These are phyloP conservation scores for Sepioteuthis lessoniana DNA, from an alignment of 2,888 invertebrate species.

Conservation along the genomic window DNA sequence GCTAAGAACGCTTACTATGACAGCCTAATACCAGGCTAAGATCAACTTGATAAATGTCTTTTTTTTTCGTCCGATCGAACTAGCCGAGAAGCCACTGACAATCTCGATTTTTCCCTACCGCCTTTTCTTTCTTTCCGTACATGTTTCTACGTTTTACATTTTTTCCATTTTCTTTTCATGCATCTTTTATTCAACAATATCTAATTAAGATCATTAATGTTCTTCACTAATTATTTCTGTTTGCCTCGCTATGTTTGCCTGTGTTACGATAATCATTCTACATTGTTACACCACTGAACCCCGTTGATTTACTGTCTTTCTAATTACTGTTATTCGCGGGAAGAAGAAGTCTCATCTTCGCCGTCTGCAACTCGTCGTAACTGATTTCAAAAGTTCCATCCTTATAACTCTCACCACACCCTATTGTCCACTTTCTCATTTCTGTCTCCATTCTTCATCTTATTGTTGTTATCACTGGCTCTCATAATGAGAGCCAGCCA, in stretches of 20 bases:
- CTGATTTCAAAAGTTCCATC: neutral
- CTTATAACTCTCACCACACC: neutral
- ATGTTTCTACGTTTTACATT: neutral
- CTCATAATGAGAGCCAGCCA: neutral
- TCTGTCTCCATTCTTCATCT: neutral
- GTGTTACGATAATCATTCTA: conserved; percentile 7
- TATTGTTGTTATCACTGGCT: neutral
- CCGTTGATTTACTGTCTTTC: neutral
- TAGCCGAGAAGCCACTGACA: no score
- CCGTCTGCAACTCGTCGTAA: neutral
- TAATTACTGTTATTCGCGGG: neutral
- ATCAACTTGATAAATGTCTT: no score
- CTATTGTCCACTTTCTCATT: neutral
- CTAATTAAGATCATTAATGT: neutral
- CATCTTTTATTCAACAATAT: neutral
- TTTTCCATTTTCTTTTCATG: neutral
- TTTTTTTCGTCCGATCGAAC: no score
- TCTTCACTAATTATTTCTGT: conserved; percentile 6
- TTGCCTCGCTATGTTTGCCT: neutral
- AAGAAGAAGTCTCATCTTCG: neutral
- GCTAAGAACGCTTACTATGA: no score
- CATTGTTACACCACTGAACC: conserved; percentile 33
- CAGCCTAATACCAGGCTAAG: no score
- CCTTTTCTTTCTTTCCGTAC: neutral
- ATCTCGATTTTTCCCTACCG: neutral